Conservation (phyloP, 2,797 vertebrate species). For the Mormyrus hasselquistii region DNA sequence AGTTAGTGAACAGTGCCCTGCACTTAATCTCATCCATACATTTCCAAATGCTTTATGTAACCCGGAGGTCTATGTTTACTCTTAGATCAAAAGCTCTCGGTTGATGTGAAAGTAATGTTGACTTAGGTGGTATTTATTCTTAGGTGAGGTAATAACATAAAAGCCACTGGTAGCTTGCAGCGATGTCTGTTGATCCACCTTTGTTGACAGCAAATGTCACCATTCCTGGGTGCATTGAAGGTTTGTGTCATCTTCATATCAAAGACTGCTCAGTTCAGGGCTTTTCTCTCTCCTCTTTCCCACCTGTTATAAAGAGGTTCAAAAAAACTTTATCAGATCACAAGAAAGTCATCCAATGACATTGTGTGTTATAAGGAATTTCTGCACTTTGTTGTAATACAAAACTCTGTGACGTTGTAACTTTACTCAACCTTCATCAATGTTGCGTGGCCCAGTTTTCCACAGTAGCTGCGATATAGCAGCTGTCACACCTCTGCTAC, state of each 20-base stretch:
- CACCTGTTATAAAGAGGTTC: neutral
- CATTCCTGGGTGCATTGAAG: conserved; percentile 2
- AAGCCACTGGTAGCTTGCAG: neutral
- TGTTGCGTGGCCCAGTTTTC: neutral
- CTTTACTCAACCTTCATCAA: neutral
- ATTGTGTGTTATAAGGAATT: neutral
- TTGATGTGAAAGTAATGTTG: conserved; percentile 8
- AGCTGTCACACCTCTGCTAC: neutral
- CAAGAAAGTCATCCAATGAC: conserved; percentile 10
- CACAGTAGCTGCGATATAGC: neutral
- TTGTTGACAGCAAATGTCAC: conserved; percentile 15
- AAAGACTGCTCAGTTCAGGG: neutral
- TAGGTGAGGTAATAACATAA: conserved; percentile 18
- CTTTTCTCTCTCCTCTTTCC: neutral
- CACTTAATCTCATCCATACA: neutral
- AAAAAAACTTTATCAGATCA: conserved; percentile 4
- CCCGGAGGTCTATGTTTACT: neutral
- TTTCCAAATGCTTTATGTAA: neutral
- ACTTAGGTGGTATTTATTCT: conserved; percentile 15
- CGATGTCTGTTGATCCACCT: neutral
- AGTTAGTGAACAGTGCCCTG: neutral
- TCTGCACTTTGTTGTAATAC: conserved; percentile 9
- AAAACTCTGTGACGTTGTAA: neutral
- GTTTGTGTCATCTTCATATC: conserved; percentile 13
- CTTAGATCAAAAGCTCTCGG: conserved; percentile 5